Percentiles rank a stretch among this genome's conserved stretches.
Evolutionary conservation across 2,113 vertebrate genomes (phyloP).

Genomic region (Upupa epops): DNA sequence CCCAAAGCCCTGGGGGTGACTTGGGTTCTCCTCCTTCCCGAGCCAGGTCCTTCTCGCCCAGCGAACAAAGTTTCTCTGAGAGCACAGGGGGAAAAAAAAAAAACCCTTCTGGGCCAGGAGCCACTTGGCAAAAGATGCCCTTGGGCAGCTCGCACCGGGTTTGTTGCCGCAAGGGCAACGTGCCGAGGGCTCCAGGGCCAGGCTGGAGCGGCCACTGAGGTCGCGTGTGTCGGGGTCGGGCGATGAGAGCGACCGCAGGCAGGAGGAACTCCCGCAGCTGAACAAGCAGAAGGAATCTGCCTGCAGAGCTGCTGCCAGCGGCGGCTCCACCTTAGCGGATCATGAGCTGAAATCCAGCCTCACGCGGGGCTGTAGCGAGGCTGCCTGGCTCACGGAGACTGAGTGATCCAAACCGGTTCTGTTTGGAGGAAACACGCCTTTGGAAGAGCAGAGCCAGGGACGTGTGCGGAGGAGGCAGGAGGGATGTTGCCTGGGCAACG

Average conservation of each 20-base stretch:
- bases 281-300: not conserved
- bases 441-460: accelerated
- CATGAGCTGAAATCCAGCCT: not conserved
- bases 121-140: not conserved
- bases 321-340: not conserved
- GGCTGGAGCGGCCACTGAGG: not conserved
- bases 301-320: not conserved
- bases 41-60: not conserved
- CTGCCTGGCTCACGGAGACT: not conserved
- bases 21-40: not conserved
- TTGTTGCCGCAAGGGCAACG: not conserved
- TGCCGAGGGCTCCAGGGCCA: not conserved
- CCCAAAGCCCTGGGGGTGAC: not conserved
- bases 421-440: not conserved
- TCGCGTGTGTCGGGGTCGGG: accelerated
- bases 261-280: not conserved
- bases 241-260: not conserved
- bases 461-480: not conserved
- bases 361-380: accelerated
- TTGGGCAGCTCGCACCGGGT: not conserved
- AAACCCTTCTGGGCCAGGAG: not conserved
- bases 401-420: not conserved
- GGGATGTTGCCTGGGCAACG: conserved; percentile 4
- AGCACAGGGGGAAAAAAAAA: accelerated
- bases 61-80: not conserved